Evolutionary conservation across 2,888 invertebrate genomes (phyloP), one percentile per base, ranked within the genome.

Genomic region (Xanthorhoe designata): DNA sequence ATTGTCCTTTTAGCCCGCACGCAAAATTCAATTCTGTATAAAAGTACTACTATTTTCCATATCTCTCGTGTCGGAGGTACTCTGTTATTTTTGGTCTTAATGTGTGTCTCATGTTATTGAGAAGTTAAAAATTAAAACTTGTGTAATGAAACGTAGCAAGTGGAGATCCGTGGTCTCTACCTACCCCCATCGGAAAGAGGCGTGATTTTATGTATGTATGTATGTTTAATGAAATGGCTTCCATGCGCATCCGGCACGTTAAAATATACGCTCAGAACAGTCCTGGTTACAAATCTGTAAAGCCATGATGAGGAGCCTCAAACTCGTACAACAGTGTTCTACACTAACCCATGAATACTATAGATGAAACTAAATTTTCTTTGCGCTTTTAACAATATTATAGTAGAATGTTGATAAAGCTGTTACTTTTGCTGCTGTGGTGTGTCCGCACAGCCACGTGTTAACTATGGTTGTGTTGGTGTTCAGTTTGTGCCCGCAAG

Each of bases 401-500:
- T 17, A 17, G 47, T 15, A 17, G 17, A 47, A 15, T 47, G 29
- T 53, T 61, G 10, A 8, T 19, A 17, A n/a, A 19, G 51, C 64
- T 66, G 83, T 88, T 86, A 84, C 66, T 81, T 82, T 85, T 88
- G 89, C 88, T 88, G 86, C 80, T 84, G 88, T 81, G 68, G 75
- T 68, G 78, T 81, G 81, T 77, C 72, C 80, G 81, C 85, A 86
- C 86, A 80, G 82, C 81, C 82, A 81, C 83, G 81, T 83, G 85
- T 64, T 68, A 68, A 68, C 68, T 68, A 94, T 90, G 90, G 92
- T 94, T 94, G 90, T 95, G 94, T 94, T 94, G 94, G 94, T 95
- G 94, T 95, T 95, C 95, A 96, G 96, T 96, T 95, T 96, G 94
- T 96, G 96, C 96, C 95, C 96, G 92, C 96, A 96, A 95, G 96